These are phyloP conservation scores for Peromyscus polionotus DNA, from an alignment of 2,113 vertebrate genomes.

Conservation along the genomic window DNA sequence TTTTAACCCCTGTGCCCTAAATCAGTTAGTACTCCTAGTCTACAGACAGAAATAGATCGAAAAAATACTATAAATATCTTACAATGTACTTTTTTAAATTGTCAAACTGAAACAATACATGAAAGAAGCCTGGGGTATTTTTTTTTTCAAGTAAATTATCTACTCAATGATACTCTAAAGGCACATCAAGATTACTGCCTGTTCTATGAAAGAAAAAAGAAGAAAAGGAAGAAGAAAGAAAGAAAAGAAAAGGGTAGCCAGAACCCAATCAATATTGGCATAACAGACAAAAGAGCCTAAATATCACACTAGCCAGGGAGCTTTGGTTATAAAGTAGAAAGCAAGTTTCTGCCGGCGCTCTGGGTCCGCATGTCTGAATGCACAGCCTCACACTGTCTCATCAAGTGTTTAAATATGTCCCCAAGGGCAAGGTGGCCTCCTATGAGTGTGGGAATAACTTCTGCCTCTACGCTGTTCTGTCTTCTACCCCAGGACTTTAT, in stretches of 20 bases:
- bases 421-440: not conserved
- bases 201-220: not conserved
- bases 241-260: not conserved
- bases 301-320: not conserved
- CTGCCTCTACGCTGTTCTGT: not conserved
- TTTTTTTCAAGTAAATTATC: conserved; percentile 72
- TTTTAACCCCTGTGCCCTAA: conserved; percentile 89
- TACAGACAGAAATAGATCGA: conserved; percentile 89
- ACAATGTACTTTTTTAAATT: conserved; percentile 84
- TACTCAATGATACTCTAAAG: conserved; percentile 59
- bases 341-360: not conserved
- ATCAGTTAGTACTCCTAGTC: conserved; percentile 85
- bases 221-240: no score
- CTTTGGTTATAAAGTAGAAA: not conserved
- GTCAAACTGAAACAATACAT: conserved; percentile 87
- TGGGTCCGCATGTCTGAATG: not conserved
- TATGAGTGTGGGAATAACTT: not conserved
- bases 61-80: conserved; percentile 88
- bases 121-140: conserved; percentile 78
- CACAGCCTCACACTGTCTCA: not conserved
- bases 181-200: conserved; percentile 15
- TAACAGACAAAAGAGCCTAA: not conserved
- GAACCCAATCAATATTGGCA: not conserved
- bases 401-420: not conserved
- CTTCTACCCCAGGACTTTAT: not conserved